Percentiles rank a stretch among this genome's conserved stretches.
These are phyloP conservation scores for Cylindroiulus punctatus DNA, from an alignment of 2,888 invertebrate genomes.

Conservation along the genomic window DNA sequence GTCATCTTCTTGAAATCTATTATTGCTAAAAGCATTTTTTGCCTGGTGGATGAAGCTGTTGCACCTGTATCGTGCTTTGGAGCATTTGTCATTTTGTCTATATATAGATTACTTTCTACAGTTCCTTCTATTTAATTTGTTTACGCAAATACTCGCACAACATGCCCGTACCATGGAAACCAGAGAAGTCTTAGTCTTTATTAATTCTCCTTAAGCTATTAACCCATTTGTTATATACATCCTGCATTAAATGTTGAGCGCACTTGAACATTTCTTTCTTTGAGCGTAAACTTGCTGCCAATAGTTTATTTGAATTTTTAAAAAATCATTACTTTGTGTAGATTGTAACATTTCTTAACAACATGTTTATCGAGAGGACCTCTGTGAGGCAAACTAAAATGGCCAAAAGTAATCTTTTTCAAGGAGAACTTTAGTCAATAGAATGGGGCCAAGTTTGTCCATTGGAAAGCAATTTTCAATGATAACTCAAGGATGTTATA, in stretches of 20 bases:
- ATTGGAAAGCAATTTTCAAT: neutral
- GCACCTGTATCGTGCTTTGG: neutral
- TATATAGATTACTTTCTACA: neutral
- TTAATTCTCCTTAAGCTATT: too few species aligned
- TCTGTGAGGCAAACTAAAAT: too few species aligned
- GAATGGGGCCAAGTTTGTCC: neutral
- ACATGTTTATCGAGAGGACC: too few species aligned
- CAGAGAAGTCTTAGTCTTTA: neutral
- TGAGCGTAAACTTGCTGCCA: too few species aligned
- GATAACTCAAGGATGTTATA: neutral
- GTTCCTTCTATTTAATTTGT: neutral
- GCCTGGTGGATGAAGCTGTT: neutral
- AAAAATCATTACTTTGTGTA: too few species aligned
- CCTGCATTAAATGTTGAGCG: too few species aligned
- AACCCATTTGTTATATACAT: too few species aligned
- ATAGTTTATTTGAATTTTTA: too few species aligned
- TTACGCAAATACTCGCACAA: neutral
- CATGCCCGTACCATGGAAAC: neutral
- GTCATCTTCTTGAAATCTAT: neutral
- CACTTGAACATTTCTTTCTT: too few species aligned
- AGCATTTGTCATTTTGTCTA: neutral
- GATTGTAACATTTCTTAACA: too few species aligned
- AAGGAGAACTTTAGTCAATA: too few species aligned
- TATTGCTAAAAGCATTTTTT: neutral
- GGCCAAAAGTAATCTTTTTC: too few species aligned